Conservation (phyloP, 2,113 vertebrate species). For the Parus major region DNA sequence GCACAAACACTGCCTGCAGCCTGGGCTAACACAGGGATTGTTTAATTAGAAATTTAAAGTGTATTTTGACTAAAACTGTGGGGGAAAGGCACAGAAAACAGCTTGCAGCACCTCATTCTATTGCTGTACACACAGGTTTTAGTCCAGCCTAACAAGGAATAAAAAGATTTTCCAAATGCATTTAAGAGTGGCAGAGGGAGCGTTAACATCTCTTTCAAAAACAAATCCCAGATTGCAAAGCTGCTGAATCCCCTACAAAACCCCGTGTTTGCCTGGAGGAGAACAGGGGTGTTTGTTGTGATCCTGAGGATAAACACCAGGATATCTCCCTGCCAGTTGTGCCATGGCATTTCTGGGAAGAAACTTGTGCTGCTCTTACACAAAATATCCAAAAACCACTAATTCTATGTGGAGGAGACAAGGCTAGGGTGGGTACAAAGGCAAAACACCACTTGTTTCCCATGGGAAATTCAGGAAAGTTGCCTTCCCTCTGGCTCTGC, state of each 20-base stretch:
- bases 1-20: not conserved
- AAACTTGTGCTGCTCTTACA: not conserved
- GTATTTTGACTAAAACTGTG: not conserved
- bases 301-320: not conserved
- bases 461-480: not conserved
- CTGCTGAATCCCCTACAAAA: not conserved
- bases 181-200: not conserved
- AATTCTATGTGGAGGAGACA: not conserved
- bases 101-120: not conserved
- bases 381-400: not conserved
- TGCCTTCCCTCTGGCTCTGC: not conserved
- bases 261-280: not conserved
- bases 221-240: conserved; percentile 17
- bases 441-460: not conserved
- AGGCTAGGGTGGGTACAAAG: not conserved
- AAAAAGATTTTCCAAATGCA: not conserved
- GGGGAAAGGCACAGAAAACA: not conserved
- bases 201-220: conserved; percentile 17
- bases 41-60: not conserved
- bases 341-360: conserved; percentile 35
- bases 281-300: not conserved
- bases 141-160: rapidly evolving
- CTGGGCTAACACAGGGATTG: not conserved
- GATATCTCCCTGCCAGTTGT: not conserved
- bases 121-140: rapidly evolving